These are phyloP conservation scores for Aromia moschata DNA, from an alignment of 2,888 invertebrate species.

Conservation along the genomic window DNA sequence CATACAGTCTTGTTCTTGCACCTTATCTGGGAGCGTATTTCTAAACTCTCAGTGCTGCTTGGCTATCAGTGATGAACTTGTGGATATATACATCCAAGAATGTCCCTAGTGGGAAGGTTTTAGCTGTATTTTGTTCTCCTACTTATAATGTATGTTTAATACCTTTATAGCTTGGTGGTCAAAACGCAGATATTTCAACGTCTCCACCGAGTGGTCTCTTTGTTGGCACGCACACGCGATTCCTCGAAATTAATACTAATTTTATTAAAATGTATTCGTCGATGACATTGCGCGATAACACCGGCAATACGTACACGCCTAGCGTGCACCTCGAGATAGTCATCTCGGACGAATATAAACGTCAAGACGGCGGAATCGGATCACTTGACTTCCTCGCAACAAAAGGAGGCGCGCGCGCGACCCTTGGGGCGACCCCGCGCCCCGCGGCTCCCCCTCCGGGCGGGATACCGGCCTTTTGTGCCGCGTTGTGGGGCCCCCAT, in stretches of 20 bases:
- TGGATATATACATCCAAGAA: too few species aligned
- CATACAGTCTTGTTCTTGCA: too few species aligned
- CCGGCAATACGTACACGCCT: slow-evolving; percentile 18
- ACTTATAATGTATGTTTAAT: too few species aligned
- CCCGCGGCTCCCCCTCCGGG: slow-evolving; percentile 30
- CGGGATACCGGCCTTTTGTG: slow-evolving; percentile 34
- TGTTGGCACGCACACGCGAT: too few species aligned
- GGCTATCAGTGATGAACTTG: too few species aligned
- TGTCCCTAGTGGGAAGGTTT: too few species aligned
- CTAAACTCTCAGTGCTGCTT: too few species aligned
- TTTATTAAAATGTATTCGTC: slow-evolving; percentile 38
- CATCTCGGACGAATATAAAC: slow-evolving; percentile 31
- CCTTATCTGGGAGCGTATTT: too few species aligned
- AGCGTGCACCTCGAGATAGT: slow-evolving; percentile 21
- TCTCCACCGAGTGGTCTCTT: too few species aligned
- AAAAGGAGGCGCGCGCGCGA: slow-evolving; percentile 42
- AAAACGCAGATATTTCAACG: too few species aligned
- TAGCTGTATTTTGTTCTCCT: too few species aligned
- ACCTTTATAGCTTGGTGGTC: too few species aligned
- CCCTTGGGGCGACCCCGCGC: slow-evolving; percentile 46
- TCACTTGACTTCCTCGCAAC: slow-evolving; percentile 58
- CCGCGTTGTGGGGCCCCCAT: slow-evolving; percentile 36
- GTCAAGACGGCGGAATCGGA: slow-evolving; percentile 48
- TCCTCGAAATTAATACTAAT: slow-evolving; percentile 29
- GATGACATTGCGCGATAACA: slow-evolving; percentile 45